A percentile compares a stretch with the other conserved stretches of the same genome.
phyloP scores from a whole-genome alignment of 92 coral and sea anemone genomes.

The Heteractis magnifica region DNA sequence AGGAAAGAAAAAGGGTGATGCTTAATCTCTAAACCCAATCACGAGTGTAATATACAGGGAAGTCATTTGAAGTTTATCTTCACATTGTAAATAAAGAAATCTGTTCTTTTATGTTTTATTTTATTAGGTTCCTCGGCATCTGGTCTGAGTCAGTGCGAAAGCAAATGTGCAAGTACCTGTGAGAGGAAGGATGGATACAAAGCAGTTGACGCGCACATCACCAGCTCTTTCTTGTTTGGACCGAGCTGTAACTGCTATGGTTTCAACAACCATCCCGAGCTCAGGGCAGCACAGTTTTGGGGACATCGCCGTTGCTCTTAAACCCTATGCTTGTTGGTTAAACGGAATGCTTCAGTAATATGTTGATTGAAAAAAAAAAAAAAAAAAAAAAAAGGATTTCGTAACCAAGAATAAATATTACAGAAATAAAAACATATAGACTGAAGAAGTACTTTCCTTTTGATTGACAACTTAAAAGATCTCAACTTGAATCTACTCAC shows the following conservation, averaged over 20 bases:
- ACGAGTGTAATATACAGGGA: no score
- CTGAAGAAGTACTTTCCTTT: no score
- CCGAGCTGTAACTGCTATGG: background rate
- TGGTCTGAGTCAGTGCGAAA: background rate
- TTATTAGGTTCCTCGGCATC: background rate
- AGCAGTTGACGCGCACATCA: background rate
- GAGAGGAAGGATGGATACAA: background rate
- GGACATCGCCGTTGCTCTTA: background rate
- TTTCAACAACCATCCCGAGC: background rate
- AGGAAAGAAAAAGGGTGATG: no score
- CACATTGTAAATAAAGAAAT: no score
- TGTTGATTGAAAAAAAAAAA: no score
- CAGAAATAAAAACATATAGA: no score
- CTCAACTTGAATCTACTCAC: no score
- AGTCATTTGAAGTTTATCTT: no score
- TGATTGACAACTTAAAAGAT: no score
- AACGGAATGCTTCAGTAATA: background rate
- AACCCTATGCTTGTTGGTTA: background rate
- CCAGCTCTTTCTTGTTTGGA: background rate
- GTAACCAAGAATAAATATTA: background rate
- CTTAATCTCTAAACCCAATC: no score
- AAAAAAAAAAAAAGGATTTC: no score
- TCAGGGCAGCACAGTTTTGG: background rate
- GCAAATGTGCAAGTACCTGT: background rate
- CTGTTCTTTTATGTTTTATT: no score